Evolutionary conservation across 2,888 invertebrate species (phyloP).

Genomic region (Netelia virgata): DNA sequence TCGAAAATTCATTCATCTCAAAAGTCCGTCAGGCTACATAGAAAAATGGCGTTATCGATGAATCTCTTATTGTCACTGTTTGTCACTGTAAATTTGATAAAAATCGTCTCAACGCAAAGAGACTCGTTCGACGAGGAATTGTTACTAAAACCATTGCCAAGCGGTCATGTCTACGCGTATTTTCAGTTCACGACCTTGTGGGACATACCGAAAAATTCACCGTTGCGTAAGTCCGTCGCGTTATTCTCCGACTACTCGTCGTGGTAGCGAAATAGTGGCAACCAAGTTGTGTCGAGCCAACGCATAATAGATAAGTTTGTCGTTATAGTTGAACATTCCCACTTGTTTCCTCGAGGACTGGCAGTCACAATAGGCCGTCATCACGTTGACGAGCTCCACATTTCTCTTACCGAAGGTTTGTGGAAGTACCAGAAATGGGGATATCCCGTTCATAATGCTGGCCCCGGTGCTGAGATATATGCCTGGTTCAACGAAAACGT

Average conservation of each 20-base stretch:
- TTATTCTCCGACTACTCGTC: background rate
- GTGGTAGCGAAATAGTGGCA: too few relatives aligned
- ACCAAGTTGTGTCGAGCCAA: background rate
- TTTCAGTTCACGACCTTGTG: constrained; percentile 96
- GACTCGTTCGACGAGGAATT: constrained; percentile 96
- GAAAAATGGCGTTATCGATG: constrained; percentile 43
- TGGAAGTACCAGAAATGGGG: constrained; percentile 98
- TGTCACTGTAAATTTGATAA: constrained; percentile 34
- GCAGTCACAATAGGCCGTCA: constrained; percentile 95
- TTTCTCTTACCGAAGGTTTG: constrained; percentile 96
- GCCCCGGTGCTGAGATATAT: constrained; percentile 97
- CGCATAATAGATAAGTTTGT: constrained; percentile 30
- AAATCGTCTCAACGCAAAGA: constrained; percentile 73
- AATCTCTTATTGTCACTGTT: constrained; percentile 35
- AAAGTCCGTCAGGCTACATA: background rate
- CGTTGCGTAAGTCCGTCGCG: constrained; percentile 75
- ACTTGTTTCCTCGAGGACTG: constrained; percentile 94
- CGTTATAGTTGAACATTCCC: constrained; percentile 91
- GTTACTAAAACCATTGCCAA: constrained; percentile 93
- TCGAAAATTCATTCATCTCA: background rate
- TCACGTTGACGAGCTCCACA: constrained; percentile 95
- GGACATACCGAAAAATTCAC: constrained; percentile 83
- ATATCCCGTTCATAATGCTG: constrained; percentile 94
- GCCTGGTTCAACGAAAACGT: constrained; percentile 92
- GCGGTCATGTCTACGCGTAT: constrained; percentile 94